Evolutionary conservation across 37 sponge, comb jelly and placozoan species (phyloP), one percentile per base, ranked within the genome.

Genomic region (Halichondria panicea): DNA sequence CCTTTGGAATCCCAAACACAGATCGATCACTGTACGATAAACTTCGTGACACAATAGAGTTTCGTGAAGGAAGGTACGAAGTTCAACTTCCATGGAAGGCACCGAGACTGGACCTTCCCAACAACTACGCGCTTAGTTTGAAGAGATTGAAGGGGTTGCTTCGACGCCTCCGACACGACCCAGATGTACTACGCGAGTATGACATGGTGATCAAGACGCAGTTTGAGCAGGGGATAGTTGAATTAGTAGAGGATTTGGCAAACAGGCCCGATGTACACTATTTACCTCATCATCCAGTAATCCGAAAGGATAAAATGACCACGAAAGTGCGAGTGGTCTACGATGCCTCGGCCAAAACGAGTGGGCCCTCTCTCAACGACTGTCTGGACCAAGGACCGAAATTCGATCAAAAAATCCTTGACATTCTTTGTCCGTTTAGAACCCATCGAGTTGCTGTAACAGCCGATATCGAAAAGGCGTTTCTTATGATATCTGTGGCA

Each of bases 391-490:
- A 43, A 19, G 80, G 70, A 31, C 80, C 80, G 34, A 79, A 70
- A 35, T 79, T 70, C 70, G 42, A 56, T 27, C 80, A 79, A 57
- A 68, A n/a, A 21, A 78, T 78, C 28, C 24, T 52, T 25, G 79
- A 78, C 42, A 43, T 78, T 35, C 43, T 78, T 27, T 28, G 66
- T 27, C 39, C 68, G 12, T 78, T 78, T 31, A 44, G 79, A 19
- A 54, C 68, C 18, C 55, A 78, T 54, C 55, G 56, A 55, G 68
- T 78, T 0, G 79, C 79, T 21, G 8, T 78, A 24, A 68, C 55
- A 18, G 79, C 68, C 18, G 79, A 78, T 19, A 78, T 78, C n/a
- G 79, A 78, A 42, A 78, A 78, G 59, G 79, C 79, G 7, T 78
- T 66, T 44, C 21, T 78, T 8, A 66, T 78, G 79, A 55, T 78